These are phyloP conservation scores for Eupithecia pulchellata DNA, from an alignment of 2,888 invertebrate species.

Conservation along the genomic window DNA sequence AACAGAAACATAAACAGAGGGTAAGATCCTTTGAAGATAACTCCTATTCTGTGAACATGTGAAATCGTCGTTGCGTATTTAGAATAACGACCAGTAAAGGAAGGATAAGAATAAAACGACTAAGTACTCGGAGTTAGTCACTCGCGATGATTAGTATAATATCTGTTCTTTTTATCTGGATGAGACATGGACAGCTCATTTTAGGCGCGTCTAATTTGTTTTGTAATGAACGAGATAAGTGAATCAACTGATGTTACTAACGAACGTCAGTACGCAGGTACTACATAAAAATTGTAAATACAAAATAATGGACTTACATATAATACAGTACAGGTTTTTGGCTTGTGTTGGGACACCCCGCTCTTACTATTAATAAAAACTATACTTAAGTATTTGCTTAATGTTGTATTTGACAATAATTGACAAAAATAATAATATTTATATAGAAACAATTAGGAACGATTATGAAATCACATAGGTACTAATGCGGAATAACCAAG, in stretches of 20 bases:
- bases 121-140: constrained; percentile 31
- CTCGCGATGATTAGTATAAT: constrained; percentile 18
- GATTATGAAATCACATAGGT: background rate
- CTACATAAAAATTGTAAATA: too few relatives aligned
- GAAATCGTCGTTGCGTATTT: constrained; percentile 49
- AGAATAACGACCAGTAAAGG: constrained; percentile 26
- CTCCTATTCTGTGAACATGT: constrained; percentile 37
- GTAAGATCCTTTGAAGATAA: constrained; percentile 22
- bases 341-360: too few relatives aligned
- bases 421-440: too few relatives aligned
- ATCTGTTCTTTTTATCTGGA: constrained; percentile 20
- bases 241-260: background rate
- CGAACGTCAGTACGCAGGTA: background rate
- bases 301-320: too few relatives aligned
- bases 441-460: too few relatives aligned
- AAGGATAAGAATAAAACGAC: constrained; percentile 27
- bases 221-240: constrained; percentile 4
- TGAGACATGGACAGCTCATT: constrained; percentile 17
- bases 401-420: too few relatives aligned
- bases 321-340: too few relatives aligned
- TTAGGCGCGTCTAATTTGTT: constrained; percentile 6
- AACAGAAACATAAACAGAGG: constrained; percentile 50
- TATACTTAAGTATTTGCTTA: too few relatives aligned
- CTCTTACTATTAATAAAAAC: too few relatives aligned
- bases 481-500: background rate